Evolutionary conservation across 2,888 invertebrate genomes (phyloP), one percentile per base, ranked within the genome.

Genomic region (Neocrepidodera transversa): DNA sequence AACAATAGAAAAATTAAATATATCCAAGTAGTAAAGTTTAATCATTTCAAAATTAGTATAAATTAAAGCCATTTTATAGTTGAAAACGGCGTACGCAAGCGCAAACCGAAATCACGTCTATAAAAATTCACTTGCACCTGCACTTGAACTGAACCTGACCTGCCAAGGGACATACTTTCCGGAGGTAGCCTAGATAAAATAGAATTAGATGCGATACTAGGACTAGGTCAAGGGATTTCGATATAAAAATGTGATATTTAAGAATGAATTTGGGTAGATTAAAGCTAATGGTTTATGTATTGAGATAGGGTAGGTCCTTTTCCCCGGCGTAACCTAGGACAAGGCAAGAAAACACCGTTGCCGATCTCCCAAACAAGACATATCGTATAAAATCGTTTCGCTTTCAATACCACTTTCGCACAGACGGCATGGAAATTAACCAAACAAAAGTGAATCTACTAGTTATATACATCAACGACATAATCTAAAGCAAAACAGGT

Each of bases 131-230:
- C 56, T 72, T 76, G 74, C 78, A 79, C 77, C 77, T 79, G 79
- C 76, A 78, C 79, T 80, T 80, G 79, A 80, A 79, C 79, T 79
- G 79, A 79, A 79, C 79, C 79, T 80, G 79, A 79, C 79, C 79
- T 76, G 77, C 74, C 77, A 78, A 74, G 72, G 73, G 68, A 62
- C 68, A 64, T 65, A 68, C 68, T 67, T 73, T 70, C 71, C 72
- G 72, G 68, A 73, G 74, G 73, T 75, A 75, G 71, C 75, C 76
- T 75, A 76, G 74, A 74, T 73, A 70, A 69, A 69, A 70, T 69
- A 68, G 70, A 73, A 70, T 65, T 45, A 45, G 43, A 26, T 65
- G 47, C 45, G 50, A 26, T 18, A 42, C 32, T 14, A 28, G 58
- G 64, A 66, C 65, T 66, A 66, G 70, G 70, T 73, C 70, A 71